Conservation (phyloP, 2,113 vertebrate genomes). For the Podiceps cristatus region DNA sequence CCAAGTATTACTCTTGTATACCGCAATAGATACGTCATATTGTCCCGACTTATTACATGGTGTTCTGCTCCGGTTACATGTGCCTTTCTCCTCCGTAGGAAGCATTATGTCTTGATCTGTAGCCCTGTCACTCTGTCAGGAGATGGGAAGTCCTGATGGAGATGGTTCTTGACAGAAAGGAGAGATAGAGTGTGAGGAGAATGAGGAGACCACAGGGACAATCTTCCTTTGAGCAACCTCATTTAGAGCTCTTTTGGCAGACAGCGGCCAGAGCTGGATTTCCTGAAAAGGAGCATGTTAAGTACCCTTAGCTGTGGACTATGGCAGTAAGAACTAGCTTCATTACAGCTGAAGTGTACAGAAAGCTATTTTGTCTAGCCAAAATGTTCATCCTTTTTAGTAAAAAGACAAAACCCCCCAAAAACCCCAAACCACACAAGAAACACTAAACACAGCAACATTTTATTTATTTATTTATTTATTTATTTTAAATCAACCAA, state of each 20-base stretch:
- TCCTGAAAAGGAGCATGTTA: not conserved
- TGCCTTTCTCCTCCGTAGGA: not conserved
- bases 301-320: not conserved
- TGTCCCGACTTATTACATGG: not conserved
- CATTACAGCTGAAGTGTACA: not conserved
- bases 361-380: not conserved
- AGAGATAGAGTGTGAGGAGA: not conserved
- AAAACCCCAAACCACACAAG: not conserved
- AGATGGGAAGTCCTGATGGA: not conserved
- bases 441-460: not conserved
- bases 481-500: not conserved
- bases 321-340: not conserved
- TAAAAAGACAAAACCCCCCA: not conserved
- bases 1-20: not conserved
- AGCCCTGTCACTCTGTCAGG: not conserved
- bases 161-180: not conserved
- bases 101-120: not conserved
- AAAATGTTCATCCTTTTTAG: not conserved
- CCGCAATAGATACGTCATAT: accelerated
- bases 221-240: not conserved
- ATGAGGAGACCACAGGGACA: not conserved
- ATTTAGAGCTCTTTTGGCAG: not conserved
- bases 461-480: not conserved
- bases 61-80: not conserved
- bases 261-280: not conserved